These are phyloP conservation scores for Euphydryas editha DNA, from an alignment of 2,888 invertebrate species.

Conservation along the genomic window DNA sequence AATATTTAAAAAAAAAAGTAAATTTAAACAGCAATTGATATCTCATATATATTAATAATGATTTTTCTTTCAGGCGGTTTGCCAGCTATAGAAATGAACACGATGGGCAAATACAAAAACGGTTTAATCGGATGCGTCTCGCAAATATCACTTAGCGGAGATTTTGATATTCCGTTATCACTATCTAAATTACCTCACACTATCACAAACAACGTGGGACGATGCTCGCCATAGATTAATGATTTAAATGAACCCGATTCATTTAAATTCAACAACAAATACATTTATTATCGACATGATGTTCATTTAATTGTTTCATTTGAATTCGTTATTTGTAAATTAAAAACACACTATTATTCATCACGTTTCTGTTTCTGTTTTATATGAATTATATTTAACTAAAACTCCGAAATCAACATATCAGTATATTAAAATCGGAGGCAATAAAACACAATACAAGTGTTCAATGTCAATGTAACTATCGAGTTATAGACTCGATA, in stretches of 20 bases:
- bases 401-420: slow-evolving; percentile 67
- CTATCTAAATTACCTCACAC: slow-evolving; percentile 86
- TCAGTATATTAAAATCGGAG: slow-evolving; percentile 71
- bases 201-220: slow-evolving; percentile 80
- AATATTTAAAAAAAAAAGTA: too few relatives aligned
- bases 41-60: not conserved
- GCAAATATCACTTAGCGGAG: slow-evolving; percentile 91
- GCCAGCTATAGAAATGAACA: slow-evolving; percentile 88
- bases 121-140: slow-evolving; percentile 93
- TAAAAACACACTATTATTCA: not conserved
- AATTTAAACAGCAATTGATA: not conserved
- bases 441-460: slow-evolving; percentile 65
- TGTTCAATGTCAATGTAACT: slow-evolving; percentile 17
- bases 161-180: slow-evolving; percentile 89
- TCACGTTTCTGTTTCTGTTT: not conserved
- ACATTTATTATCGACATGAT: slow-evolving; percentile 32
- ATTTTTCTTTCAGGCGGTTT: slow-evolving; percentile 86
- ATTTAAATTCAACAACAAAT: slow-evolving; percentile 49
- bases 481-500: slow-evolving; percentile 11
- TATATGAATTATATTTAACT: not conserved
- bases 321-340: not conserved
- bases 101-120: slow-evolving; percentile 87
- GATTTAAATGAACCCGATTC: slow-evolving; percentile 42
- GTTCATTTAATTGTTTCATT: slow-evolving; percentile 6
- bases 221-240: slow-evolving; percentile 67